phyloP scores from a whole-genome alignment of 2,797 vertebrate genomes.

The Lates japonicus region DNA sequence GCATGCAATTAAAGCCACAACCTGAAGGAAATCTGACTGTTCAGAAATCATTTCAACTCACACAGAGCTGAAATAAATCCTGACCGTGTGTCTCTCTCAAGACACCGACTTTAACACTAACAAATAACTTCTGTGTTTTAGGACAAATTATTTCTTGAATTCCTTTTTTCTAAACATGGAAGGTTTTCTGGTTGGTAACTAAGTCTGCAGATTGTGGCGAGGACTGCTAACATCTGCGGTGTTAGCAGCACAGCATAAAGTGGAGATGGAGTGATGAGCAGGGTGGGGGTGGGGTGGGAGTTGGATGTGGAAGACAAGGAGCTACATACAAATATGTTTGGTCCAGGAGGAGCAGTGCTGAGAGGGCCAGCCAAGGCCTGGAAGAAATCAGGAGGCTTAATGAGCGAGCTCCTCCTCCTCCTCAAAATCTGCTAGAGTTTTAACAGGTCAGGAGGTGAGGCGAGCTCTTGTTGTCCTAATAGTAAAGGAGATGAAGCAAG shows the following conservation, averaged over 20 bases:
- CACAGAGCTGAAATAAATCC: no score
- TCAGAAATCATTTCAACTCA: no score
- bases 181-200: neutral
- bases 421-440: slow-evolving; percentile 99
- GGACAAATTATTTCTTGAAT: neutral
- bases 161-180: neutral
- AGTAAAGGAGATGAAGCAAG: slow-evolving; percentile 71
- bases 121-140: neutral
- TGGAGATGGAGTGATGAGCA: neutral
- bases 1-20: neutral
- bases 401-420: slow-evolving; percentile 98
- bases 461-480: slow-evolving; percentile 99
- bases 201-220: neutral
- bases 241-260: neutral
- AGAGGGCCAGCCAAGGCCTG: slow-evolving; percentile 97
- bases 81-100: no score
- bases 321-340: slow-evolving; percentile 99
- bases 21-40: no score
- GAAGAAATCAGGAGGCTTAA: slow-evolving; percentile 99
- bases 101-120: no score
- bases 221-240: no score
- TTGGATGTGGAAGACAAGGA: slow-evolving; percentile 68
- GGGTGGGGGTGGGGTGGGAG: neutral
- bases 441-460: slow-evolving; percentile 99
- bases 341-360: slow-evolving; percentile 96